These are phyloP conservation scores for Eudasyphora cyanicolor DNA, from an alignment of 2,888 invertebrate species.

Conservation along the genomic window DNA sequence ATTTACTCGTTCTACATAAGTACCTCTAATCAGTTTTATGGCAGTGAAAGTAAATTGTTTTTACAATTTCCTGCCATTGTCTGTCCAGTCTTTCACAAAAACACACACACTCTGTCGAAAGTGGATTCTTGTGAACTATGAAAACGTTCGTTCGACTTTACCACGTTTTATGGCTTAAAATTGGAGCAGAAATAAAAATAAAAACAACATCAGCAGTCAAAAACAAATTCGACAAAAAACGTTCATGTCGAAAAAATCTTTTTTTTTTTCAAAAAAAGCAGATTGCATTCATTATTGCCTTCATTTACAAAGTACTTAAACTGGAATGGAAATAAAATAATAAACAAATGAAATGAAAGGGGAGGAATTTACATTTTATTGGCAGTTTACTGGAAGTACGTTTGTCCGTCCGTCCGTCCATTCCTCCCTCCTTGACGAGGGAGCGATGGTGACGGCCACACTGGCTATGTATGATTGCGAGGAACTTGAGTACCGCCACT, in stretches of 20 bases:
- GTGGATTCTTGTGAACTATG: neutral
- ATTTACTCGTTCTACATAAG: too few species aligned
- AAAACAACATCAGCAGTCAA: neutral
- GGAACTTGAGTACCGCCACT: neutral
- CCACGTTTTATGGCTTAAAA: neutral
- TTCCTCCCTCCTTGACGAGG: too few species aligned
- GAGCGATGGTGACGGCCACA: too few species aligned
- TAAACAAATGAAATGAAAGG: neutral
- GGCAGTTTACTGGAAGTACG: slow-evolving; percentile 12
- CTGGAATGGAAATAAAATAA: neutral
- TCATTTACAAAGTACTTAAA: slow-evolving; percentile 34
- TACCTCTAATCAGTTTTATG: too few species aligned
- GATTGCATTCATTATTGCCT: slow-evolving; percentile 25
- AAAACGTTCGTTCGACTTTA: neutral
- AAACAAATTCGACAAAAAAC: neutral
- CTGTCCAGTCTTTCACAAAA: neutral
- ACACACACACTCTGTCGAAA: neutral
- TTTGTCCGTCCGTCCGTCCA: too few species aligned
- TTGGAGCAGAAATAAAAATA: neutral
- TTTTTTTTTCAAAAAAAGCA: neutral
- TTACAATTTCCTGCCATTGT: too few species aligned
- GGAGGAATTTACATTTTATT: slow-evolving; percentile 36
- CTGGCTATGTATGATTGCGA: too few species aligned
- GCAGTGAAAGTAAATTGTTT: too few species aligned
- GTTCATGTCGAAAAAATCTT: neutral